Percentiles rank a stretch among this genome's conserved stretches.
phyloP scores from a whole-genome alignment of 2,888 invertebrate genomes.

The Crematogaster levior region DNA sequence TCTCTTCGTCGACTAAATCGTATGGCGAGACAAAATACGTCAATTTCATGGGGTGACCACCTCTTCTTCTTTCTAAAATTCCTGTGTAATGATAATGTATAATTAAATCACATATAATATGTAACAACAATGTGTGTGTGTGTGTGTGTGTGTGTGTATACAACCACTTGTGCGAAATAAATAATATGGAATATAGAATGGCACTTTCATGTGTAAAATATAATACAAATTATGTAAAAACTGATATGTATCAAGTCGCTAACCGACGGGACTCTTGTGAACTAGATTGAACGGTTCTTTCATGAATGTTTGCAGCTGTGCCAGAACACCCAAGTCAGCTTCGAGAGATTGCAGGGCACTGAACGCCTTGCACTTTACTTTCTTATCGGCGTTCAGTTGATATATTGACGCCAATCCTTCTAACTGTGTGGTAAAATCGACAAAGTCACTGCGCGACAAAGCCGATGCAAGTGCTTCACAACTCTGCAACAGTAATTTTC shows the following conservation, averaged over 20 bases:
- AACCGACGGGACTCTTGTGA: slow-evolving; percentile 95
- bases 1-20: slow-evolving; percentile 93
- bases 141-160: no score
- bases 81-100: slow-evolving; percentile 84
- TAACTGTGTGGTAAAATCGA: slow-evolving; percentile 96
- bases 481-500: slow-evolving; percentile 89
- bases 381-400: slow-evolving; percentile 97
- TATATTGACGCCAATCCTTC: slow-evolving; percentile 97
- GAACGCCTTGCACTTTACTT: slow-evolving; percentile 97
- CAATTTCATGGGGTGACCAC: slow-evolving; percentile 95
- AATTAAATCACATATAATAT: neutral
- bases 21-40: slow-evolving; percentile 98
- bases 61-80: slow-evolving; percentile 83
- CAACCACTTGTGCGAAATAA: neutral
- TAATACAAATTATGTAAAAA: slow-evolving; percentile 12
- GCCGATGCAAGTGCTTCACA: slow-evolving; percentile 95
- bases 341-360: slow-evolving; percentile 96
- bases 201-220: neutral
- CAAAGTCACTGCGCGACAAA: slow-evolving; percentile 94
- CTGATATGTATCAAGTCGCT: slow-evolving; percentile 60
- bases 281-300: slow-evolving; percentile 91
- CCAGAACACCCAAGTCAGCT: slow-evolving; percentile 93
- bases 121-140: neutral
- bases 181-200: neutral
- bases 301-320: slow-evolving; percentile 92